Base-by-base conservation (phyloP, 2,888 invertebrate genomes). In the Cetonia aurata region DNA sequence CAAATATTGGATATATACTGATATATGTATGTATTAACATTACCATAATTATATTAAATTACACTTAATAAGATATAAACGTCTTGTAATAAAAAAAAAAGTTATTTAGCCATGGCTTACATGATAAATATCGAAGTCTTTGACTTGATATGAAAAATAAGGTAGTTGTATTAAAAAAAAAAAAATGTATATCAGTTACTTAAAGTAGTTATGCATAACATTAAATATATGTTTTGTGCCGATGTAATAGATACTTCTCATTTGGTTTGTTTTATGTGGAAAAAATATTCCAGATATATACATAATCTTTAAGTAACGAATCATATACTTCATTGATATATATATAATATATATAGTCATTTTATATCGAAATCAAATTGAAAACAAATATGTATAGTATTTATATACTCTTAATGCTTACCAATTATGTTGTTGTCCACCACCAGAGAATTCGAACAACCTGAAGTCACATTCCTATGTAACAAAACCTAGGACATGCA, bases 401-500 rank as follows among this genome's bases (percentile, higher is more conserved):
- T 25, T 33, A 56, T 67, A 15, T 53, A 19, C 41, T 53, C 19
- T 46, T 37, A 37, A 68, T 15, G 59, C 71, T 71, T 71, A 71
- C 71, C 71, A 42, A 60, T 52, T 46, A 69, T 42, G 71, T 71
- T 42, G 71, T 52, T 37, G 57, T 67, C 66, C 66, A 59, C 25
- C 59, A 52, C 57, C 68, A 66, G 33, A 50, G 53, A 50, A 59
- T 62, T 60, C 56, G 67, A 52, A 67, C 65, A 52, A 66, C 66
- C 15, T 67, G 71, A 66, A 66, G 71, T 71, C 67, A 67, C 71
- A 59, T 60, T 66, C 71, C 71, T 71, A 71, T 59, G 57, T 46
- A 67, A 71, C 71, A 71, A 68, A 70, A 71, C 71, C 59, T 71
- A 70, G 65, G 67, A 71, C 66, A 71, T 71, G 70, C 67, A 66